Evolutionary conservation across 2,113 vertebrate genomes (phyloP).

Genomic region (Cardinalis cardinalis): DNA sequence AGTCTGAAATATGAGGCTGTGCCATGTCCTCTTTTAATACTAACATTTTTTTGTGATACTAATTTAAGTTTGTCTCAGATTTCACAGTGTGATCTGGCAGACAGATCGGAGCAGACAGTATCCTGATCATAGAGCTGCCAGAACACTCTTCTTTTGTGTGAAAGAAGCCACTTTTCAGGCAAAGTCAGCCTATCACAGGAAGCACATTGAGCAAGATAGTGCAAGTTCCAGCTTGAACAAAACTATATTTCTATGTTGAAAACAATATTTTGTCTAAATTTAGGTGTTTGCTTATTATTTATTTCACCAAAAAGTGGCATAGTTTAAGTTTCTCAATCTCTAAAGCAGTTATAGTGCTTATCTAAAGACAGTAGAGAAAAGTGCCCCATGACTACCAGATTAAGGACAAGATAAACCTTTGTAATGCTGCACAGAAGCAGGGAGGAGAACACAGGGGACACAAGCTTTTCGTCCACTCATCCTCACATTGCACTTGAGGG

Average conservation of each 20-base stretch:
- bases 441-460: neutral
- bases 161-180: neutral
- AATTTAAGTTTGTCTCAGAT: neutral
- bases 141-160: neutral
- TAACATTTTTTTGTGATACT: neutral
- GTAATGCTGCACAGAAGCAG: neutral
- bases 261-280: neutral
- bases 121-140: neutral
- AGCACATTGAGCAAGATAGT: neutral
- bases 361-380: neutral
- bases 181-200: neutral
- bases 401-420: neutral
- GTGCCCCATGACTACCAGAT: neutral
- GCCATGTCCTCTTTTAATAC: neutral
- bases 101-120: neutral
- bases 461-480: neutral
- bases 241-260: neutral
- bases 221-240: neutral
- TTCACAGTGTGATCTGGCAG: neutral
- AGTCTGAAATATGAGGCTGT: neutral
- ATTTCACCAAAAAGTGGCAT: neutral
- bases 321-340: neutral
- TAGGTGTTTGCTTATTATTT: neutral
- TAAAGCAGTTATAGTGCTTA: neutral
- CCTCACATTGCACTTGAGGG: neutral